phyloP scores from a whole-genome alignment of 2,797 vertebrate genomes.

The Xiphorhynchus erythropygius region DNA sequence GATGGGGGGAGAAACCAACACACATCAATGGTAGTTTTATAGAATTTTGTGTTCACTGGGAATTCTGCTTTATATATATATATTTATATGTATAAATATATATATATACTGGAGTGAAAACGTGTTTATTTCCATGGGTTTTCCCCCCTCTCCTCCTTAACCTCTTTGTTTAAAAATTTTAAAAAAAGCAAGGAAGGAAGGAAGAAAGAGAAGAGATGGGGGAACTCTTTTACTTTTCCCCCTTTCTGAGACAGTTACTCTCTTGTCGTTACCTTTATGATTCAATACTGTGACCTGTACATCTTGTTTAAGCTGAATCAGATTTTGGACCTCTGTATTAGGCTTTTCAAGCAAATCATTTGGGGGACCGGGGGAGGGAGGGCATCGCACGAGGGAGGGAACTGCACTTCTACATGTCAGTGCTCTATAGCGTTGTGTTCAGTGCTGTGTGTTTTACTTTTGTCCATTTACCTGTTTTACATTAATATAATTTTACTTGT shows the following conservation, averaged over 20 bases:
- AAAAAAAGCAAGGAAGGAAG: neutral
- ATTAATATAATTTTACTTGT: slow-evolving; percentile 79
- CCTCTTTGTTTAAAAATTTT: slow-evolving; percentile 26
- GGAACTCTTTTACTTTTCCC: slow-evolving; percentile 34
- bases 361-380: slow-evolving; percentile 24
- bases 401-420: slow-evolving; percentile 71
- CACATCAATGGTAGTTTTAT: slow-evolving; percentile 65
- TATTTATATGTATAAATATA: neutral
- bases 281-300: slow-evolving; percentile 76
- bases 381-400: slow-evolving; percentile 65
- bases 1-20: neutral
- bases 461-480: slow-evolving; percentile 78
- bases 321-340: slow-evolving; percentile 64
- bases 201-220: neutral
- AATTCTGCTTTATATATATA: slow-evolving; percentile 53
- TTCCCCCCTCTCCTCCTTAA: slow-evolving; percentile 43
- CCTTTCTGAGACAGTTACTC: slow-evolving; percentile 17
- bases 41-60: slow-evolving; percentile 65
- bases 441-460: slow-evolving; percentile 75
- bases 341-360: slow-evolving; percentile 50
- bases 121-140: slow-evolving; percentile 49
- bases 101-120: slow-evolving; percentile 49
- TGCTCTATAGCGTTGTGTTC: slow-evolving; percentile 70
- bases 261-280: slow-evolving; percentile 59
- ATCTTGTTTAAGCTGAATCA: slow-evolving; percentile 57